Evolutionary conservation across 92 coral and sea anemone species (phyloP), one percentile per base, ranked within the genome.

Genomic region (Isaurus tuberculatus): DNA sequence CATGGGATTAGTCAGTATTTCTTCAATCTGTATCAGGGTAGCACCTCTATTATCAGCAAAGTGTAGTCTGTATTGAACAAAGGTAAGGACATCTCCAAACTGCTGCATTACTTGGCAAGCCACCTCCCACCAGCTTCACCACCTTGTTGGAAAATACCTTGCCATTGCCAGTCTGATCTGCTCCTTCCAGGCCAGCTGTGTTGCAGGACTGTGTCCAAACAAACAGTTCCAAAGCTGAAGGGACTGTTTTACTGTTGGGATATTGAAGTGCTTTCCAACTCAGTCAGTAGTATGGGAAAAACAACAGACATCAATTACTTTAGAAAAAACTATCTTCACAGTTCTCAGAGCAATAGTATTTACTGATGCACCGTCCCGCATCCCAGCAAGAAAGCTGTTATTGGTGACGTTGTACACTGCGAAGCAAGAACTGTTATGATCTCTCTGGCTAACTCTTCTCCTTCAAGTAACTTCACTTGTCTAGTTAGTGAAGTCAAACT

Each of bases 231-330:
- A 88, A n/a, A 75, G 85, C 33, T 78, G 79, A 6, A 88, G 14
- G 65, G 83, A 88, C 65, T 72, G 85, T 67, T 60, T 83, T 40
- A 88, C 40, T 30, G 85, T 88, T 55, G 91, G 88, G 33, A 84
- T 83, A 72, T 83, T 83, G 67, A 88, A 83, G 19, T 79, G 87
- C 6, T 44, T 26, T 28, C 87, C 90, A 27, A 82, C 65, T 5
- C 81, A 29, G 79, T 87, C 75, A 34, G 81, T 83, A 19, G 83
- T 71, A 65, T 88, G 91, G 49, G 79, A 82, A 66, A 88, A 78
- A 58, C 91, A 83, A 33, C 87, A 65, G 48, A 88, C 80, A 75
- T 88, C 91, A 42, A 88, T 46, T 87, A 88, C 84, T 40, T 88
- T 72, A 1, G 83, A 70, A 11, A 31, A 79, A 25, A 79, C 17